Base-by-base conservation (phyloP, 1,140 invertebrate species). In the Diorhabda carinulata region DNA sequence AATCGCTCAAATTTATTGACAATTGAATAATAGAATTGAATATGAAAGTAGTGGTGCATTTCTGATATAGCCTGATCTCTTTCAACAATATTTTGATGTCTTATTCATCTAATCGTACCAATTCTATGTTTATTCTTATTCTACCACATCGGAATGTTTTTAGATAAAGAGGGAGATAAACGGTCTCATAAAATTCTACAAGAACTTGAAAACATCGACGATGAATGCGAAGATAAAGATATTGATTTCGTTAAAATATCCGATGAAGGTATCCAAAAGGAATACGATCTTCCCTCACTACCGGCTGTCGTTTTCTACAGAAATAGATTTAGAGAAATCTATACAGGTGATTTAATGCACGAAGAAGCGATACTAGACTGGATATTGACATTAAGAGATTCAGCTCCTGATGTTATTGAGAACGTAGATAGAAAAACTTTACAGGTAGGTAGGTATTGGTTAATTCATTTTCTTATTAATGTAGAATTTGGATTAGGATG, bases 221-320 rank as follows among this genome's bases (percentile, higher is more conserved):
- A 97, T 77, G 94, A 96, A 77, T 96, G 93, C 78, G 94, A 96
- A 82, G 91, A 94, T 77, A 90, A 94, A 80, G 91, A 94, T 71
- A 96, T 97, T 72, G 92, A 94, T 79, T 96, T 97, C 80, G 91
- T 97, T 2, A 97, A 96, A 82, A 95, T 95, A 73, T 95, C 93
- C 7, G 95, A 97, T 78, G 90, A 92, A 44, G 91, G 91, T 61
- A 89, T 96, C 68, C 90, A 93, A 61, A 92, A 92, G 77, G 93
- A 96, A 84, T 97, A 96, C 78, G 93, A 95, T 83, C 84, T 97
- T 45, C 86, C 92, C 62, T 85, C 86, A 56, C 82, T 96, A 56
- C 94, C 95, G 68, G 87, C 93, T 10, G 83, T 97, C 43, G 92
- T 92, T 43, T 97, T 95, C 82, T 97, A 96, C 82, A 87, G 93